Conservation (phyloP, 2,797 vertebrate genomes). For the Aldrovandia affinis region DNA sequence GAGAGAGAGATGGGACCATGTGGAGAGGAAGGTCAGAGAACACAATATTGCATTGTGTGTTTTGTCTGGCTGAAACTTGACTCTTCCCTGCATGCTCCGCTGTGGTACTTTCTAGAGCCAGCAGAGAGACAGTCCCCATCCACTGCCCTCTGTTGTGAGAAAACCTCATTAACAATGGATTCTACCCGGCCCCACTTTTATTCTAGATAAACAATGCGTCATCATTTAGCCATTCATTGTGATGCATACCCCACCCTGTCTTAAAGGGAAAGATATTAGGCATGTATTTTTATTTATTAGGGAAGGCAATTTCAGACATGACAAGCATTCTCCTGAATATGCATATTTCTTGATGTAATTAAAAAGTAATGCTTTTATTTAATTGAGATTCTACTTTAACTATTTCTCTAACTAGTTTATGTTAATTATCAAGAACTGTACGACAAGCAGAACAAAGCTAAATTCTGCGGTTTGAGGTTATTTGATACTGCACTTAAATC, state of each 20-base stretch:
- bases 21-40: slow-evolving; percentile 54
- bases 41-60: slow-evolving; percentile 68
- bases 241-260: slow-evolving; percentile 4
- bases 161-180: slow-evolving; percentile 43
- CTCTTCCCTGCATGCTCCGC: slow-evolving; percentile 33
- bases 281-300: slow-evolving; percentile 11
- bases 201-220: slow-evolving; percentile 35
- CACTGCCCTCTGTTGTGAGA: slow-evolving; percentile 45
- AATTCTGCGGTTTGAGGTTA: slow-evolving; percentile 14
- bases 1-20: slow-evolving; percentile 28
- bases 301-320: not conserved
- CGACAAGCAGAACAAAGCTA: too few relatives aligned
- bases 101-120: slow-evolving; percentile 39
- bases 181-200: not conserved
- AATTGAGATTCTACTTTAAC: not conserved
- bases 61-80: slow-evolving; percentile 71
- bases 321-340: not conserved
- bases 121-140: slow-evolving; percentile 48
- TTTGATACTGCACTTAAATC: slow-evolving; percentile 15
- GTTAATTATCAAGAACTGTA: not conserved
- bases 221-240: slow-evolving; percentile 32
- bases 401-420: not conserved
- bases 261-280: not conserved
- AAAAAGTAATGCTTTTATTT: not conserved
- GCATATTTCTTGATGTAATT: not conserved